A percentile compares a stretch with the other conserved stretches of the same genome.
Conservation (phyloP, 2,888 invertebrate genomes). For the Nomada hirtipes region DNA sequence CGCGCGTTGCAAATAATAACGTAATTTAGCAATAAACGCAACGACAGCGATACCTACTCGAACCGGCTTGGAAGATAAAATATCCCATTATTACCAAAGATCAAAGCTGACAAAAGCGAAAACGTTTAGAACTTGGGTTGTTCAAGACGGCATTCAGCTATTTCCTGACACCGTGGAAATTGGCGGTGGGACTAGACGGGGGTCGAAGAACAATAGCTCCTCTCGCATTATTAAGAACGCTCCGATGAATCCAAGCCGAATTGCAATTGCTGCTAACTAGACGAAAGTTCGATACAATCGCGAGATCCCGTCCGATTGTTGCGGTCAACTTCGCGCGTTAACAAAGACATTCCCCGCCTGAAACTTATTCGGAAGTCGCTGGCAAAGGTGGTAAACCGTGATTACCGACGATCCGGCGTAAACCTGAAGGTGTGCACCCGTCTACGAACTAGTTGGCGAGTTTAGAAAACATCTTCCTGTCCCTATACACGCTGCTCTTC, state of each 20-base stretch:
- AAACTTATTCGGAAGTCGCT: slow-evolving; percentile 51
- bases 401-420: slow-evolving; percentile 35
- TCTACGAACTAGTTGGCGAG: slow-evolving; percentile 20
- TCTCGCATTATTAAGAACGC: slow-evolving; percentile 45
- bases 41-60: too few relatives aligned
- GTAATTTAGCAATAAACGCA: too few relatives aligned
- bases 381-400: slow-evolving; percentile 42
- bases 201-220: slow-evolving; percentile 1
- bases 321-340: slow-evolving; percentile 56
- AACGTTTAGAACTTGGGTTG: neutral
- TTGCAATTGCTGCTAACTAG: slow-evolving; percentile 12
- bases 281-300: slow-evolving; percentile 43
- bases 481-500: slow-evolving; percentile 1
- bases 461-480: slow-evolving; percentile 26
- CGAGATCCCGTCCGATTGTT: slow-evolving; percentile 5
- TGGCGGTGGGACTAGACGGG: neutral
- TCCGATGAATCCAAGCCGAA: slow-evolving; percentile 31
- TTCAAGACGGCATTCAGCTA: neutral
- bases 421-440: slow-evolving; percentile 13
- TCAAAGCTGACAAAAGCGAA: neutral
- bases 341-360: slow-evolving; percentile 44
- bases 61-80: neutral
- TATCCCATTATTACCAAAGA: neutral
- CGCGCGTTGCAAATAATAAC: too few relatives aligned
- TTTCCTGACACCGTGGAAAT: slow-evolving; percentile 5